phyloP scores from a whole-genome alignment of 2,888 invertebrate genomes.

The Eristalinus aeneus region DNA sequence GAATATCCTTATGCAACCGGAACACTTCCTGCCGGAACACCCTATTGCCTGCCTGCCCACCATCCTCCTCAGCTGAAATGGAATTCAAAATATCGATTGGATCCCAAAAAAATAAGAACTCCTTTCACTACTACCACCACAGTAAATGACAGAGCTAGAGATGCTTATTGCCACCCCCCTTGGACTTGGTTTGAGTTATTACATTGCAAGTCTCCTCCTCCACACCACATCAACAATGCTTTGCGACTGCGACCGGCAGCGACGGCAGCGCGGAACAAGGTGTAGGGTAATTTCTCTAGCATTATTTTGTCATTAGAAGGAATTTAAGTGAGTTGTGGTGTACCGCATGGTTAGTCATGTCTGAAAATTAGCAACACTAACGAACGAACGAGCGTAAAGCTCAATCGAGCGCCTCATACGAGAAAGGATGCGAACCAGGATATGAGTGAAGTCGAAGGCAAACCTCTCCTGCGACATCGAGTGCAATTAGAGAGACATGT shows the following conservation, averaged over 20 bases:
- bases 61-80: not conserved
- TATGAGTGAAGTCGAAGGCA: not conserved
- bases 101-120: conserved; percentile 25
- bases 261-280: not conserved
- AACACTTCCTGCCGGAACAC: conserved; percentile 34
- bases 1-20: conserved; percentile 38
- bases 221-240: no score
- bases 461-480: conserved; percentile 21
- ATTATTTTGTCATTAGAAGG: conserved; percentile 70
- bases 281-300: conserved; percentile 56
- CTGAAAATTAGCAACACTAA: conserved; percentile 65
- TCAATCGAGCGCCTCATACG: conserved; percentile 20
- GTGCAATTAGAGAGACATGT: conserved; percentile 57
- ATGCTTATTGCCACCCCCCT: not conserved
- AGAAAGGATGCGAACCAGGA: not conserved
- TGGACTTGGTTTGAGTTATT: conserved; percentile 29
- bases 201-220: not conserved
- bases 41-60: not conserved
- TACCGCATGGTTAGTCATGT: conserved; percentile 67
- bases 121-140: not conserved
- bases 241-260: not conserved
- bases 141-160: not conserved
- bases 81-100: conserved; percentile 63
- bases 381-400: conserved; percentile 2
- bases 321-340: conserved; percentile 66